These are phyloP conservation scores for Microtus ochrogaster DNA, from an alignment of 2,113 vertebrate genomes.

Conservation along the genomic window DNA sequence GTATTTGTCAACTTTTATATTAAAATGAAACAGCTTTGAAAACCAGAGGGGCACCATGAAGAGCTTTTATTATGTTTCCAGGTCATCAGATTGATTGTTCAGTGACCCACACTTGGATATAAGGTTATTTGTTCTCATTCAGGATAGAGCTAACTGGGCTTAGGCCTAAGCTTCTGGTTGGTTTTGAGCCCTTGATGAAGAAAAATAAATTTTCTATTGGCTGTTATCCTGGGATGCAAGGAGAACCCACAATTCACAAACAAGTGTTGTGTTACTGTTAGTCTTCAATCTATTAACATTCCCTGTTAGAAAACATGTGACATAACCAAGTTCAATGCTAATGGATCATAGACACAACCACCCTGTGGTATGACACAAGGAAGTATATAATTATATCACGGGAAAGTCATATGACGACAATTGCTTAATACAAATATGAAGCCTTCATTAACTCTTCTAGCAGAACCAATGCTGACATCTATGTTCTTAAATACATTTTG, in stretches of 20 bases:
- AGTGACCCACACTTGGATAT: neutral
- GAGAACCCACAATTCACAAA: neutral
- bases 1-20: neutral
- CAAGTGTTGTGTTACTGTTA: neutral
- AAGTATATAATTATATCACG: neutral
- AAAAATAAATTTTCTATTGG: neutral
- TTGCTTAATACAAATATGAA: neutral
- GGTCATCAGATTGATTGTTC: neutral
- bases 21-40: neutral
- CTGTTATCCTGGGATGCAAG: neutral
- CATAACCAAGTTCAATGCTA: neutral
- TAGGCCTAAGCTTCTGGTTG: neutral
- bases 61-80: neutral
- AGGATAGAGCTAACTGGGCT: accelerated
- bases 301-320: neutral
- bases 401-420: neutral
- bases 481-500: neutral
- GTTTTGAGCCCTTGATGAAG: neutral
- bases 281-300: neutral
- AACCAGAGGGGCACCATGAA: neutral
- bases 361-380: neutral
- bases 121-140: neutral
- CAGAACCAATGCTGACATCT: neutral
- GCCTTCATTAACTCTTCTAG: neutral
- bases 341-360: neutral